phyloP scores from a whole-genome alignment of 2,113 vertebrate species.

The Boleophthalmus pectinirostris region DNA sequence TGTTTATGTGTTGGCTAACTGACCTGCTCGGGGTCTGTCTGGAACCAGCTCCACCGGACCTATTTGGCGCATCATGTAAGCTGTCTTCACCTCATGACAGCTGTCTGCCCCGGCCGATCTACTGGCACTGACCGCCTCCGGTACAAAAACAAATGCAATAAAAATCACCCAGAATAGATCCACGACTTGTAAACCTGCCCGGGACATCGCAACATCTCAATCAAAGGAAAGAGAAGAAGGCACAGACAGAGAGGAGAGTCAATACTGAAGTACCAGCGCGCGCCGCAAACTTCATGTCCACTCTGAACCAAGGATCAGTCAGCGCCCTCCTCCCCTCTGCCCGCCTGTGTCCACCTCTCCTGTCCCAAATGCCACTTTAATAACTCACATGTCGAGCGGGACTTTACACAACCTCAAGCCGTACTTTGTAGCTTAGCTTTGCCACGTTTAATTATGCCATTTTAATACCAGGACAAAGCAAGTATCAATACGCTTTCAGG shows the following conservation, averaged over 20 bases:
- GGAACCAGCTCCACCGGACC: constrained; percentile 86
- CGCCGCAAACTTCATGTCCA: background rate
- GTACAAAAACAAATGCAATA: constrained; percentile 43
- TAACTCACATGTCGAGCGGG: background rate
- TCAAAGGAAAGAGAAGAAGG: constrained; percentile 21
- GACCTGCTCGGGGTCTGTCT: constrained; percentile 83
- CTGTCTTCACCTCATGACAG: constrained; percentile 89
- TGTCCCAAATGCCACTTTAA: background rate
- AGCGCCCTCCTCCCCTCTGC: background rate
- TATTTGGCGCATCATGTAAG: constrained; percentile 88
- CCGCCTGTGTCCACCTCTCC: background rate
- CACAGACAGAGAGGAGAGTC: constrained; percentile 3
- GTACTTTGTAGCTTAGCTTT: too few relatives aligned
- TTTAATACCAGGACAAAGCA: too few relatives aligned
- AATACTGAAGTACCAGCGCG: background rate
- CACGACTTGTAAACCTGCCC: constrained; percentile 60
- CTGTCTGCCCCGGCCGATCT: constrained; percentile 74
- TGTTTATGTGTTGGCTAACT: constrained; percentile 60
- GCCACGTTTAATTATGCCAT: too few relatives aligned
- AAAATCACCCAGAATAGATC: constrained; percentile 64
- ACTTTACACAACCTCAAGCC: background rate
- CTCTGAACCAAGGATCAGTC: background rate
- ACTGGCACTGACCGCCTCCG: constrained; percentile 58
- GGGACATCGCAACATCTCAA: constrained; percentile 81
- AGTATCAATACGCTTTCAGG: too few relatives aligned